Base-by-base conservation (phyloP, 1,140 invertebrate species). In the Stenopsyche tienmushanensis region DNA sequence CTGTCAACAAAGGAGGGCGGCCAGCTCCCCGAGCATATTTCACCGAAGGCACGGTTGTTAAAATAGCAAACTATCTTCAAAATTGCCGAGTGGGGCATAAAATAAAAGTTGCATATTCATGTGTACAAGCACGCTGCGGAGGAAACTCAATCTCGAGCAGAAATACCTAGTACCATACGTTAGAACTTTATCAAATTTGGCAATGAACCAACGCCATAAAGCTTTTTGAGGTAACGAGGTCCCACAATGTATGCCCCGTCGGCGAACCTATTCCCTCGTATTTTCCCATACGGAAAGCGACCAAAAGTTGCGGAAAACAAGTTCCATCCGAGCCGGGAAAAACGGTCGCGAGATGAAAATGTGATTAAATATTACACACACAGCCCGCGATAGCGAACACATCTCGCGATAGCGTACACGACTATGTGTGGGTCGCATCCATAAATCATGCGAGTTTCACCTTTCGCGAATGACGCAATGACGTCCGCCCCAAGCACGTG, bases 141-240 rank as follows among this genome's bases (percentile, higher is more conserved):
- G 10, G 8, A 20, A 20, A 47, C 44, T 47, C 44, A 47, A 47
- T 47, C 44, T 47, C 44, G 5, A 18, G 44, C 44, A 5, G 44
- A 47, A 47, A 47, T 47, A 47, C 18, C 44, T 15, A 47, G 44
- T 47, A 15, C 44, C 44, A 47, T 47, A 47, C 44, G 44, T 47
- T 53, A 21, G 50, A 57, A 57, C n/a, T 34, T 57, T 57, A 57
- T 57, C 54, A 57, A 57, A 57, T 57, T 39, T 57, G 54, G 54
- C 54, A 57, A 34, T 17, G 54, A 34, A 57, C 54, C 54, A 57
- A 29, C 8, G 23, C 54, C 26, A 26, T 53, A 53, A 53, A 47
- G 44, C 44, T 47, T 47, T 47, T 47, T 47, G 44, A 47, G 44
- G 44, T 47, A 47, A 53, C 50, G 24, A 21, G 24, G 50, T 26